Evolutionary conservation across 2,113 vertebrate genomes (phyloP), one percentile per base, ranked within the genome.

Genomic region (Larimichthys polyactis): DNA sequence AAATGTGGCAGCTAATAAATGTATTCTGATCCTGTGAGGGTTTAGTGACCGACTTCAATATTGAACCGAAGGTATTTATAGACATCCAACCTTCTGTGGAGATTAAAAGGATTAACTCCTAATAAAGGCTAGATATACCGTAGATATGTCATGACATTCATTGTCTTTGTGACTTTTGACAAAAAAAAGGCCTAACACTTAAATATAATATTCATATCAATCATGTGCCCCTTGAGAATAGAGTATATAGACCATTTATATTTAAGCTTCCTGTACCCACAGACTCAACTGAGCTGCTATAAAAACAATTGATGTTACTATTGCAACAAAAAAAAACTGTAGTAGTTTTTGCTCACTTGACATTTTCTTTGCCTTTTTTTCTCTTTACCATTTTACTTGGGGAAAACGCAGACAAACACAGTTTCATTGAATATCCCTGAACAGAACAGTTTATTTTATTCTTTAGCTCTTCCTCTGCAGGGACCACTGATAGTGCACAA

Each of bases 1-100:
- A 81, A 40, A 51, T 27, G 24, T 70, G 43, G 52, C 58, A 36
- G 70, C 44, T 72, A 22, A 79, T 83, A 43, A 84, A 72, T 75
- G 20, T 22, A 52, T 71, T 66, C 20, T 78, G 71, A 36, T 80
- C 69, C 78, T 57, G 48, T 68, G 80, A 55, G 75, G 65, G n/a
- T 70, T 85, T 60, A 24, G 46, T 46, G 43, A 74, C 29, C 2
- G 20, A 59, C 80, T 83, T 77, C 54, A 54, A 72, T 83, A 87
- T 81, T 64, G 54, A 84, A 63, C 29, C 11, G 12, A 43, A 74
- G 66, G 44, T 83, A 90, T 91, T 89, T 86, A 78, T 82, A 87
- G 64, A 66, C 1, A 1, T 5, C 15, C 77, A 71, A 83, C 68
- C 68, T 80, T 90, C 27, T 54, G 62, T 71, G 10, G 19, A 70